Conservation (phyloP, 2,113 vertebrate species). For the Myrmophylax atrothorax region DNA sequence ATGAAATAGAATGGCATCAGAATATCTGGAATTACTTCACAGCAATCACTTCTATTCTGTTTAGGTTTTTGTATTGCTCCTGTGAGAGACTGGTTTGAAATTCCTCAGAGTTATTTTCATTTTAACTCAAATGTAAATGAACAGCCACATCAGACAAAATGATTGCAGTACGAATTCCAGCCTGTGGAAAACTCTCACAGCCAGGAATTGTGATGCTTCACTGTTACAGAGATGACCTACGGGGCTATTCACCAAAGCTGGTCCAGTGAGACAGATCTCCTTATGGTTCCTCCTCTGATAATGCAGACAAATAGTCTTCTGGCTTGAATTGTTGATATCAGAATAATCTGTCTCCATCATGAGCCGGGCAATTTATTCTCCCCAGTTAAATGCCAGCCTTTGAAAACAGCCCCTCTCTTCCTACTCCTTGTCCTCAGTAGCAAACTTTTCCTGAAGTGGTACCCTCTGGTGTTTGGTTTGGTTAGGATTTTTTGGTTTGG, state of each 20-base stretch:
- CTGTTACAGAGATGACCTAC: background rate
- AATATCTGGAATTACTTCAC: background rate
- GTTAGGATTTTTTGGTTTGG: background rate
- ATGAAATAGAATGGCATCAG: background rate
- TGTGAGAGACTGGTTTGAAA: background rate
- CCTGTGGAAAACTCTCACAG: background rate
- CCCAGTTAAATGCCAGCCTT: background rate
- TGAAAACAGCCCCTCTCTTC: background rate
- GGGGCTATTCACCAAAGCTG: background rate
- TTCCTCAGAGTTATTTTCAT: constrained; percentile 4
- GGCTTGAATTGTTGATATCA: background rate
- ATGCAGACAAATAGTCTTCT: background rate
- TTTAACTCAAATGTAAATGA: constrained; percentile 34
- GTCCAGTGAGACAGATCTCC: background rate
- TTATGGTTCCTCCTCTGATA: background rate
- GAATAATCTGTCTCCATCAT: background rate
- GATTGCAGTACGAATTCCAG: background rate
- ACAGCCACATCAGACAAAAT: background rate
- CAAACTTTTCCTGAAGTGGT: background rate
- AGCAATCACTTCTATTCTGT: background rate
- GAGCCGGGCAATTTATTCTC: background rate
- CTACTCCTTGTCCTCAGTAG: background rate
- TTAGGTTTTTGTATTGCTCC: background rate
- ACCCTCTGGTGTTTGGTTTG: background rate
- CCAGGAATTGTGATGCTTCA: background rate